Conservation (phyloP, 2,797 vertebrate species). For the Chelonia mydas region DNA sequence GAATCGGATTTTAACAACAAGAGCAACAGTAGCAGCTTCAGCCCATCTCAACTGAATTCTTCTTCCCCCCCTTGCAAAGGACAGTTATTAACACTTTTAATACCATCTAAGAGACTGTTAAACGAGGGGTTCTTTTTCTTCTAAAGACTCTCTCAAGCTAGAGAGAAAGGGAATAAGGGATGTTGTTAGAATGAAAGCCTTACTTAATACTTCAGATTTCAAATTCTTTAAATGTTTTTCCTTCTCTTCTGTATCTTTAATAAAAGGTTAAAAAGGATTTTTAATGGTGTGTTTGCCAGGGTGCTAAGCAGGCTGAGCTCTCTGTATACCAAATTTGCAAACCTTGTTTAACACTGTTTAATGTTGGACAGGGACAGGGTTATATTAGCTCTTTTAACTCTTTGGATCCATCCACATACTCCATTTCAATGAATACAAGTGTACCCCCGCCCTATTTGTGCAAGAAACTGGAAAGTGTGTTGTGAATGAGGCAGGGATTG, state of each 20-base stretch:
- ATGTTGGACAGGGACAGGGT: too few relatives aligned
- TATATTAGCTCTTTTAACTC: too few relatives aligned
- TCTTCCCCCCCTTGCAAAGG: fast-evolving
- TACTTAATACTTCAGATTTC: not conserved
- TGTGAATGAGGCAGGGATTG: too few relatives aligned
- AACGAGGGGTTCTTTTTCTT: too few relatives aligned
- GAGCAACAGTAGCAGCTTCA: too few relatives aligned
- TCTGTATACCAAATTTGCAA: not conserved
- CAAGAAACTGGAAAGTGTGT: too few relatives aligned
- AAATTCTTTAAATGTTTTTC: not conserved
- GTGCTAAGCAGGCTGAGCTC: not conserved
- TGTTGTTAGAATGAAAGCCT: not conserved
- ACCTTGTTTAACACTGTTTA: too few relatives aligned
- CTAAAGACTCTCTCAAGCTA: not conserved
- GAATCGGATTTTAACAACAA: not conserved
- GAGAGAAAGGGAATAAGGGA: not conserved
- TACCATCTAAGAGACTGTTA: too few relatives aligned
- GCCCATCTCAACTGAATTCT: not conserved
- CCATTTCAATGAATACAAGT: too few relatives aligned
- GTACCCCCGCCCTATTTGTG: too few relatives aligned
- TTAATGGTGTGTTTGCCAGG: not conserved
- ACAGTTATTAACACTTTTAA: too few relatives aligned
- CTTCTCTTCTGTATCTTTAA: not conserved
- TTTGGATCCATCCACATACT: too few relatives aligned
- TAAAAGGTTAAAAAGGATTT: not conserved